phyloP scores from a whole-genome alignment of 2,113 vertebrate genomes.

The Periophthalmus modestus region DNA sequence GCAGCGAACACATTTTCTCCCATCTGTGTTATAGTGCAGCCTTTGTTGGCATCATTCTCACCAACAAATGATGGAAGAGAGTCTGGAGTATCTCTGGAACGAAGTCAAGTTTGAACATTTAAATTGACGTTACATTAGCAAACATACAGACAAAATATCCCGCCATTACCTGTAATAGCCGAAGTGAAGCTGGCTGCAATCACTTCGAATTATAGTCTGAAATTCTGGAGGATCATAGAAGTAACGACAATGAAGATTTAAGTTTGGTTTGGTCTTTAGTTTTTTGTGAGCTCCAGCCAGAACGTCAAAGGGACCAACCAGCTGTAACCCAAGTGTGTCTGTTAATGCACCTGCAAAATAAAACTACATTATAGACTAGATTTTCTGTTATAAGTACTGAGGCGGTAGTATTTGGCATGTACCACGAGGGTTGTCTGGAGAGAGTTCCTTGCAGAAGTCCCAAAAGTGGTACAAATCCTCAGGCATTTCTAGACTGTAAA shows the following conservation, averaged over 20 bases:
- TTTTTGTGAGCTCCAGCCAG: conserved; percentile 87
- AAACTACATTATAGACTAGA: background rate
- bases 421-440: conserved; percentile 87
- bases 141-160: background rate
- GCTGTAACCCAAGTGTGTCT: conserved; percentile 82
- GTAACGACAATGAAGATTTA: conserved; percentile 92
- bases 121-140: background rate
- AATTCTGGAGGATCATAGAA: conserved; percentile 97
- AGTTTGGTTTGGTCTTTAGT: conserved; percentile 78
- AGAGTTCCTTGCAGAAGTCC: conserved; percentile 87
- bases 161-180: conserved; percentile 92
- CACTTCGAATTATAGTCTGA: conserved; percentile 87
- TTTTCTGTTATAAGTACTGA: background rate
- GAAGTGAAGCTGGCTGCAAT: conserved; percentile 87
- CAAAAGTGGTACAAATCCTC: conserved; percentile 94
- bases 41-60: conserved; percentile 89
- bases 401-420: conserved; percentile 3
- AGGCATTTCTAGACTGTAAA: conserved; percentile 86
- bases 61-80: conserved; percentile 89
- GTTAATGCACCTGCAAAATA: conserved; percentile 81
- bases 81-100: conserved; percentile 87
- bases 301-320: conserved; percentile 95
- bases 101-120: background rate
- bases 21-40: conserved; percentile 84
- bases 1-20: conserved; percentile 95